These are phyloP conservation scores for Ptychoptera contaminata DNA, from an alignment of 2,888 invertebrate genomes.

Conservation along the genomic window DNA sequence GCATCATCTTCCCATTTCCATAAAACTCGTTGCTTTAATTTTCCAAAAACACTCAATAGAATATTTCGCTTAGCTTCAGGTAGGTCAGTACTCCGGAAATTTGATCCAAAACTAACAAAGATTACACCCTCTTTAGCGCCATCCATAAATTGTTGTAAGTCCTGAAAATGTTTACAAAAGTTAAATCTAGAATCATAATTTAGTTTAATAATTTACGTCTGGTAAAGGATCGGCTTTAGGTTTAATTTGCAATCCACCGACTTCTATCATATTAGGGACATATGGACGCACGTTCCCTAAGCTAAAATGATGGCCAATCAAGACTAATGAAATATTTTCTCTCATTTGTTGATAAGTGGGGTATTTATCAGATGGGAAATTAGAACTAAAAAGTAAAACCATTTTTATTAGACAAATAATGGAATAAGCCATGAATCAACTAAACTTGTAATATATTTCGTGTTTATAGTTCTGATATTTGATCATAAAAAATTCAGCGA, in stretches of 20 bases:
- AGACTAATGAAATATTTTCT: conserved; percentile 1
- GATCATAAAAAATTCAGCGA: too few species aligned
- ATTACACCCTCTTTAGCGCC: conserved; percentile 25
- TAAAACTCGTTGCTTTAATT: conserved; percentile 19
- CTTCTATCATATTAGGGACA: background rate
- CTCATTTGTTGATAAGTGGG: background rate
- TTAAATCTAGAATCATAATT: background rate
- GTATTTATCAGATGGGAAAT: conserved; percentile 15
- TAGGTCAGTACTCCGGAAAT: conserved; percentile 22
- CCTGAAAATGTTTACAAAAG: conserved; percentile 12
- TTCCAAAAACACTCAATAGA: conserved; percentile 17
- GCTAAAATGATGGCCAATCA: conserved; percentile 2
- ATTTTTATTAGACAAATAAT: too few species aligned
- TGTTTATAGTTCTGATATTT: background rate
- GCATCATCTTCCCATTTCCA: conserved; percentile 20
- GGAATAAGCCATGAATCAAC: too few species aligned
- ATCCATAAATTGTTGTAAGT: conserved; percentile 24
- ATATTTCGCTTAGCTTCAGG: conserved; percentile 11
- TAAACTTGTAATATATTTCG: background rate
- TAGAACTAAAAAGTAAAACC: conserved; percentile 11
- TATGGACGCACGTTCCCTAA: background rate
- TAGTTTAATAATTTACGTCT: background rate
- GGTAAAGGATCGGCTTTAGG: background rate
- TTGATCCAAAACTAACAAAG: conserved; percentile 32
- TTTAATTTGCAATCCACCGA: conserved; percentile 6